Evolutionary conservation across 2,113 vertebrate species (phyloP).

Genomic region (Catharus fuscescens): DNA sequence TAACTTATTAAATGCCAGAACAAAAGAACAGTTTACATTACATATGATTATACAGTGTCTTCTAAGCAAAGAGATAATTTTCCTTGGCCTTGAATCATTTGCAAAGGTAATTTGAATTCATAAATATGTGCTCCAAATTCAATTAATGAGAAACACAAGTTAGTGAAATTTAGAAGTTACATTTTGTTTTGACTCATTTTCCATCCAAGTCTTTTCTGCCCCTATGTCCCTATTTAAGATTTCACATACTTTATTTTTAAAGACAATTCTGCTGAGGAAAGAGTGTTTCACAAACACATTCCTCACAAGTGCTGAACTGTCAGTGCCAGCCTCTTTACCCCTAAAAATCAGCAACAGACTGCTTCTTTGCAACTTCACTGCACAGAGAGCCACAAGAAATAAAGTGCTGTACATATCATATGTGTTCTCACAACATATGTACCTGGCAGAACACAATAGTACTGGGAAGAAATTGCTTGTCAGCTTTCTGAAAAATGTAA

Average conservation of each 20-base stretch:
- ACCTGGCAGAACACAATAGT: neutral
- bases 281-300: slow-evolving; percentile 14
- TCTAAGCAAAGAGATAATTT: slow-evolving; percentile 26
- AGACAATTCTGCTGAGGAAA: slow-evolving; percentile 27
- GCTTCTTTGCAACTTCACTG: neutral
- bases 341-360: slow-evolving; percentile 9
- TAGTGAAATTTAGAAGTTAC: slow-evolving; percentile 44
- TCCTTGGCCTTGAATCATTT: slow-evolving; percentile 44
- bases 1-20: neutral
- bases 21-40: neutral
- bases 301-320: neutral
- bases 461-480: neutral
- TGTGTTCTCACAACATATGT: neutral
- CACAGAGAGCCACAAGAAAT: neutral
- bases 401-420: neutral
- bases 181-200: slow-evolving; percentile 58
- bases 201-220: slow-evolving; percentile 52
- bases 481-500: neutral
- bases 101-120: slow-evolving; percentile 67
- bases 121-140: slow-evolving; percentile 56
- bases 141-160: slow-evolving; percentile 73
- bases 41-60: neutral
- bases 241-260: slow-evolving; percentile 36
- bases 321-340: slow-evolving; percentile 17
- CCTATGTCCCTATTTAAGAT: slow-evolving; percentile 47